Evolutionary conservation across 2,888 invertebrate species (phyloP).

Genomic region (Cataglyphis livida): DNA sequence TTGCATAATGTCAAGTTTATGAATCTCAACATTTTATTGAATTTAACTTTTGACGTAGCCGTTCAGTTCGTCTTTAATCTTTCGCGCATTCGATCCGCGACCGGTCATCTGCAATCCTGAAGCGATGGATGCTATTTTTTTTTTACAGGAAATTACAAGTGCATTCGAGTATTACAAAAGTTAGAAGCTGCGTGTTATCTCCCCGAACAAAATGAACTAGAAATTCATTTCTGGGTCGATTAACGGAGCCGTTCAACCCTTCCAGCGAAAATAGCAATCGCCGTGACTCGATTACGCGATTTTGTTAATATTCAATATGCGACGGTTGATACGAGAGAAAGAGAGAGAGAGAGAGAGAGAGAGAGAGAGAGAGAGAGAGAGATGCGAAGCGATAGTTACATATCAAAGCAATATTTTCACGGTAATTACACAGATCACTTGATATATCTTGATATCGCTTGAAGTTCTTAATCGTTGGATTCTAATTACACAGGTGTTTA

Average conservation of each 20-base stretch:
- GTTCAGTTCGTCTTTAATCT: conserved; percentile 47
- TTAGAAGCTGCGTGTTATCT: conserved; percentile 12
- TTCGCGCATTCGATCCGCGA: conserved; percentile 51
- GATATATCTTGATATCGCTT: conserved; percentile 47
- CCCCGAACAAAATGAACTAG: background rate
- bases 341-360: background rate
- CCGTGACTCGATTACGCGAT: conserved; percentile 26
- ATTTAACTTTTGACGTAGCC: conserved; percentile 44
- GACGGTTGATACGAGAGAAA: conserved; percentile 3
- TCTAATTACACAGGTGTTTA: conserved; percentile 52
- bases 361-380: conserved; percentile 10
- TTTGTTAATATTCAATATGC: conserved; percentile 43
- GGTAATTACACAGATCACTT: conserved; percentile 48
- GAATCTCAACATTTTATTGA: too few species aligned
- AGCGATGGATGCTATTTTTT: conserved; percentile 14
- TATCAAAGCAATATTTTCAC: conserved; percentile 46
- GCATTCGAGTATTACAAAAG: conserved; percentile 49
- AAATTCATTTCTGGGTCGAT: conserved; percentile 49
- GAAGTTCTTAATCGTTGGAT: conserved; percentile 43
- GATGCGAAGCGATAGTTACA: conserved; percentile 41
- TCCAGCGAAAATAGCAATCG: conserved; percentile 27
- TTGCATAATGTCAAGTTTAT: too few species aligned
- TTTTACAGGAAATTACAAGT: conserved; percentile 53
- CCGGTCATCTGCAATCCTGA: conserved; percentile 29
- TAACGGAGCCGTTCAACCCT: conserved; percentile 43